Evolutionary conservation across 2,888 invertebrate species (phyloP), one percentile per base, ranked within the genome.

Genomic region (Aquatica leii): DNA sequence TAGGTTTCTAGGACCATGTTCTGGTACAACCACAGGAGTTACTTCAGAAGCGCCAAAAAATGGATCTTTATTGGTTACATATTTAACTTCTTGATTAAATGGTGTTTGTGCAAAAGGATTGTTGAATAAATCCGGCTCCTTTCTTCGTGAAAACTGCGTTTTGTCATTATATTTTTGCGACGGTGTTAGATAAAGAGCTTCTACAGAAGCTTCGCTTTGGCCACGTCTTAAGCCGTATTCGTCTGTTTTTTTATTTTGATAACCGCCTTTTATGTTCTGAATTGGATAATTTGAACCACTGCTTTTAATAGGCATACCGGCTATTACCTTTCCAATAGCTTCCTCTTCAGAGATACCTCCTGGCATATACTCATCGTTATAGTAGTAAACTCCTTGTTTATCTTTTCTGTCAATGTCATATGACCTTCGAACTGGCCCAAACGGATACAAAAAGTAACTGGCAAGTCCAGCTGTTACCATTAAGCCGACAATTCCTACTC

Each of bases 281-380:
- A 71, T 60, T 55, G 66, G 69, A 24, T 69, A 59, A 49, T 68
- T 72, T n/a, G 71, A 73, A 31, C 70, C 72, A 56, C 71, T 73
- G 40, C 62, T 65, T 51, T 61, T 69, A 18, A 67, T 56, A 1
- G 77, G 78, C 79, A 79, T 79, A 18, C 91, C 90, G 54, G 90
- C 89, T 55, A 91, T 83, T 0, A 91, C 90, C 74, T 91, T 90
- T 11, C 90, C 90, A 24, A 92, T 85, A 74, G 91, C 89, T 76
- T 91, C 91, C 80, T 92, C 92, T 78, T 92, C 92, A 8, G 87
- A 87, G 76, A 91, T 89, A 0, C 90, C 90, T 50, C 87, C 88
- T 49, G 84, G 86, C 1, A 85, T 86, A 68, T 91, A 90, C 71
- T 89, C 88, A 72, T 90, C 88, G 40, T 86, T 84, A 71, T 88